Conservation (phyloP, 1,140 invertebrate species). For the Hylaeus volcanicus region DNA sequence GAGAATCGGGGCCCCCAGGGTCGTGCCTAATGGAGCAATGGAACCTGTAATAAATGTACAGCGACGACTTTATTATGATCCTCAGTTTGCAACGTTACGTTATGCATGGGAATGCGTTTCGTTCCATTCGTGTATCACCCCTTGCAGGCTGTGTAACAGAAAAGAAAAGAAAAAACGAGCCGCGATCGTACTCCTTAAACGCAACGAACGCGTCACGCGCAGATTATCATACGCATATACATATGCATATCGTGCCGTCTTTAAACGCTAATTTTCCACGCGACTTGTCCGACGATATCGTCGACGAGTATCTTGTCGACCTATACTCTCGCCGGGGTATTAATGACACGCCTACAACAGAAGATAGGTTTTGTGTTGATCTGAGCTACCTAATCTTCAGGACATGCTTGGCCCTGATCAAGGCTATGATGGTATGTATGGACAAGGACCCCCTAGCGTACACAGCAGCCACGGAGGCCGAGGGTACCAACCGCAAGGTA, state of each 20-base stretch:
- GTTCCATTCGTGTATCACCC: constrained; percentile 29
- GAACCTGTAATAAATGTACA: constrained; percentile 44
- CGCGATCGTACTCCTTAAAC: constrained; percentile 25
- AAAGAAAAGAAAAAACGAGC: background rate
- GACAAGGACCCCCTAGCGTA: constrained; percentile 90
- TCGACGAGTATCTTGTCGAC: constrained; percentile 35
- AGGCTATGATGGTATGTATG: constrained; percentile 95
- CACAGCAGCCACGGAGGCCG: constrained; percentile 88
- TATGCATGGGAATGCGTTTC: constrained; percentile 76
- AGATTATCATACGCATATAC: background rate
- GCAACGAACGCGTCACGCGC: background rate
- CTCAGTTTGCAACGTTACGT: constrained; percentile 55
- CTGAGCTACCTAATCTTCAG: constrained; percentile 84
- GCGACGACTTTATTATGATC: constrained; percentile 27
- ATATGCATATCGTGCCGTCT: background rate
- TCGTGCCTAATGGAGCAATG: constrained; percentile 50
- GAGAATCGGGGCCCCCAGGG: background rate
- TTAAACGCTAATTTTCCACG: constrained; percentile 19
- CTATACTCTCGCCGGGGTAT: constrained; percentile 42
- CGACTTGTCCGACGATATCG: constrained; percentile 37
- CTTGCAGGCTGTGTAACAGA: constrained; percentile 18
- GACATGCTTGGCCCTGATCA: constrained; percentile 96
- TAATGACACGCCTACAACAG: constrained; percentile 53
- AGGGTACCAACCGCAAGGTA: constrained; percentile 92
- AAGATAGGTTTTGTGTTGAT: constrained; percentile 80